These are phyloP conservation scores for Chamaea fasciata DNA, from an alignment of 2,113 vertebrate genomes.

Conservation along the genomic window DNA sequence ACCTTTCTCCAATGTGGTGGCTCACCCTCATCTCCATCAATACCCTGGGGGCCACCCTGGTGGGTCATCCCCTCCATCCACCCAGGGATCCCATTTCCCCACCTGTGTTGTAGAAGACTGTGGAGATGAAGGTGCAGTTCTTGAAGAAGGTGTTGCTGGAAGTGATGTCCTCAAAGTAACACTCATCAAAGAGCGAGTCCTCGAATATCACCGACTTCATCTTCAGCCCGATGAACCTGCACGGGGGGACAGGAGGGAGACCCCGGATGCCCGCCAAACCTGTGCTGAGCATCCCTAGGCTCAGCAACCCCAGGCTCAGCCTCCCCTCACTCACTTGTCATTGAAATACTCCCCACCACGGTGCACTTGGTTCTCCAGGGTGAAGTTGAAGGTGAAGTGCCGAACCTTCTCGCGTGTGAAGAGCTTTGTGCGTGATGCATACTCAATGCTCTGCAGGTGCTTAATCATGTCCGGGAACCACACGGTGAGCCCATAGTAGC, in stretches of 20 bases:
- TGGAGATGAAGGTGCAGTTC: conserved; percentile 95
- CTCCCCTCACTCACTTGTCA: conserved; percentile 79
- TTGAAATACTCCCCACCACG: conserved; percentile 93
- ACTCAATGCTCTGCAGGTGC: conserved; percentile 91
- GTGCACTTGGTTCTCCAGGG: conserved; percentile 96
- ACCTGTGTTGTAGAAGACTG: conserved; percentile 97
- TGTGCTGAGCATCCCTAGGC: not conserved
- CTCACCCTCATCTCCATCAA: not conserved
- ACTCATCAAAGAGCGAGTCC: conserved; percentile 93
- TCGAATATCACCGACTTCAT: conserved; percentile 95
- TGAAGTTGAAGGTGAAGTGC: conserved; percentile 97
- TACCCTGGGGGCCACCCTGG: no score
- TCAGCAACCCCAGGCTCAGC: not conserved
- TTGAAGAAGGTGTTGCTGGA: conserved; percentile 97
- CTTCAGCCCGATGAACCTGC: conserved; percentile 90
- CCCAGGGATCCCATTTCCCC: rapidly evolving
- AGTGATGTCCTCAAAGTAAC: conserved; percentile 95
- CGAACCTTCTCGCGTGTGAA: conserved; percentile 88
- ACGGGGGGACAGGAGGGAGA: not conserved
- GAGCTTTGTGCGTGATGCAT: conserved; percentile 86
- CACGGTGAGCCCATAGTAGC: conserved; percentile 94
- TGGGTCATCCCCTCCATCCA: not conserved
- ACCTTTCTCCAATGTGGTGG: not conserved
- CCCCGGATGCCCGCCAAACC: not conserved
- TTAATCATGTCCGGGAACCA: conserved; percentile 99